Evolutionary conservation across 1,140 invertebrate species (phyloP), one percentile per base, ranked within the genome.

Genomic region (Danaus plexippus): DNA sequence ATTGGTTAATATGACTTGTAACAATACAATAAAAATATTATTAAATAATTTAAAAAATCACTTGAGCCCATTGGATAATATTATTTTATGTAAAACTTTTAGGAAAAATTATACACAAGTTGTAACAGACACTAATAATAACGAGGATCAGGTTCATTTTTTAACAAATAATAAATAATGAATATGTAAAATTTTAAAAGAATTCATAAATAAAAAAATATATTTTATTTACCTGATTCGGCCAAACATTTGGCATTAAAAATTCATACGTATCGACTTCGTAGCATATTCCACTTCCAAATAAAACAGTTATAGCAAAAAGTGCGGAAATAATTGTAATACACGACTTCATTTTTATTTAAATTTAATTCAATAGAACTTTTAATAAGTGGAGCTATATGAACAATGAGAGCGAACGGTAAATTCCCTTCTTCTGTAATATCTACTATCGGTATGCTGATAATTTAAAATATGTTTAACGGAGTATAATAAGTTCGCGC

Each of bases 181-280:
- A 9, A 47, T 2, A 4, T 47, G 10, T 43, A 9, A 43, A 45
- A 45, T 12, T 32, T 45, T 45, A 45, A 45, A 45, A 4, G 22
- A 6, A 45, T 45, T 45, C 9, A 45, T 12, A 13, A 48, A 47
- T 41, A 11, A 18, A 18, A 51, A 47, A 48, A 13, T 57, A 43
- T 11, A 61, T 56, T 52, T 46, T 52, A 69, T 71, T 85, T 71
- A 85, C 81, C 73, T 66, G 71, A 57, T 81, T 68, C 7, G 81
- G 81, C 69, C 67, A 80, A 47, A 83, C 80, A 67, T 85, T 76
- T 1, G 81, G 81, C 81, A 85, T 85, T n/a, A 83, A 61, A 62
- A 85, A 80, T 61, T 82, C 76, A 45, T 82, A 85, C 9, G 72
- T 77, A 62, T 82, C 72, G 18, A 82, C 59, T 74, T 85, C 79